Evolutionary conservation across 1,140 invertebrate genomes (phyloP).

Genomic region (Drosophila serrata): DNA sequence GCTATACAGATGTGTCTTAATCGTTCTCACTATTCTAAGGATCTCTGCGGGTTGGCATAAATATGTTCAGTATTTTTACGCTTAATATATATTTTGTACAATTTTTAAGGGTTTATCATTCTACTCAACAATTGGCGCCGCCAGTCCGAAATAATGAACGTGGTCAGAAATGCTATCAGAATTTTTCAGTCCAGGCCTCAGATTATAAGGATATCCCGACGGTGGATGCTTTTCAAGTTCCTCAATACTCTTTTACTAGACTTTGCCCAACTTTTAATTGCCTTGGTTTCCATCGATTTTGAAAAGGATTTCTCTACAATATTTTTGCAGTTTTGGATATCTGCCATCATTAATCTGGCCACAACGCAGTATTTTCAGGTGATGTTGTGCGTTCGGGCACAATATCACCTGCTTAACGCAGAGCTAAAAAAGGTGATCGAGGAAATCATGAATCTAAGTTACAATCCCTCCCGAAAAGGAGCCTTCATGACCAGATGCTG

Average conservation of each 20-base stretch:
- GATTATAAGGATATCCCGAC: neutral
- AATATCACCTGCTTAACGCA: neutral
- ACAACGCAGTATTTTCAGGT: neutral
- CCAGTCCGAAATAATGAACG: neutral
- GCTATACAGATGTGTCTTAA: neutral
- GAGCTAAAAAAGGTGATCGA: neutral
- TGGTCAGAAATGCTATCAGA: neutral
- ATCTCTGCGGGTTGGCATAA: neutral
- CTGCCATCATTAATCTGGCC: neutral
- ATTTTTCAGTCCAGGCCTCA: neutral
- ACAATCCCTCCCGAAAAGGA: neutral
- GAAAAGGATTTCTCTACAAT: neutral
- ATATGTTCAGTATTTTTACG: neutral
- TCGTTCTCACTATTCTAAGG: too few species aligned
- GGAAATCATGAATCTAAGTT: neutral
- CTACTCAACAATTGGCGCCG: neutral
- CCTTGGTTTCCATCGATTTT: rapidly evolving
- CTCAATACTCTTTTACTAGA: neutral
- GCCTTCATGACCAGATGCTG: neutral
- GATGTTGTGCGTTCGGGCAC: neutral
- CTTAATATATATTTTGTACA: neutral
- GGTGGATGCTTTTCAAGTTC: neutral
- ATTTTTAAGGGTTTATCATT: neutral
- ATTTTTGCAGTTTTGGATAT: neutral
- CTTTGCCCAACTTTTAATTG: rapidly evolving